phyloP scores from a whole-genome alignment of 2,888 invertebrate genomes.

The Dorcus hopei region DNA sequence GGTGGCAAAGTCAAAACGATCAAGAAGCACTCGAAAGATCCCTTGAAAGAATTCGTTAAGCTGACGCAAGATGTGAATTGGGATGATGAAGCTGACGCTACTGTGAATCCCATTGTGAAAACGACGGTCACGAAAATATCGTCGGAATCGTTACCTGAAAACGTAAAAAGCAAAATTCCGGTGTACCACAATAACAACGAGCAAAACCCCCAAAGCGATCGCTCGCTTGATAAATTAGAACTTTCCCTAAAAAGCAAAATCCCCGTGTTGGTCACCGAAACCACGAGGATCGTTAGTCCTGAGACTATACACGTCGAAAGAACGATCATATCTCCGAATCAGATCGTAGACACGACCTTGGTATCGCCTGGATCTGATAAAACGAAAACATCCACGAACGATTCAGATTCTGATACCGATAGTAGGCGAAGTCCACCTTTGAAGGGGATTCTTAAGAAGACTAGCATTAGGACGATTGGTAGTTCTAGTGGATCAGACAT shows the following conservation, averaged over 20 bases:
- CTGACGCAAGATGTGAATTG: conserved; percentile 48
- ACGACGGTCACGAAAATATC: conserved; percentile 43
- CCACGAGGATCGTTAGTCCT: conserved; percentile 36
- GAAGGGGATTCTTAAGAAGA: conserved; percentile 47
- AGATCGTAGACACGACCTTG: conserved; percentile 34
- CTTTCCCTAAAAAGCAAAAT: conserved; percentile 47
- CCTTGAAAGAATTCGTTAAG: conserved; percentile 48
- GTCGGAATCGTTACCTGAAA: conserved; percentile 12
- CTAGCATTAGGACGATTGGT: conserved; percentile 52
- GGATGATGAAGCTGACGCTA: conserved; percentile 36
- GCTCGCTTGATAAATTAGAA: background rate
- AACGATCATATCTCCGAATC: conserved; percentile 31
- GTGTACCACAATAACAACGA: conserved; percentile 13
- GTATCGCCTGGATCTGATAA: conserved; percentile 39
- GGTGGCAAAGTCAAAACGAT: conserved; percentile 51
- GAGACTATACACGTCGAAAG: conserved; percentile 30
- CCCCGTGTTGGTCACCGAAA: conserved; percentile 47
- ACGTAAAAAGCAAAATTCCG: conserved; percentile 36
- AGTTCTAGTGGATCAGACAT: conserved; percentile 64
- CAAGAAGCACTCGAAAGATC: conserved; percentile 52
- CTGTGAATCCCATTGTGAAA: conserved; percentile 40
- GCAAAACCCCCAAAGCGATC: background rate
- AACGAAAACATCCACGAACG: conserved; percentile 38
- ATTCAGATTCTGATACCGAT: conserved; percentile 51
- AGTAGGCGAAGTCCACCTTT: conserved; percentile 43